Base-by-base conservation (phyloP, 2,797 vertebrate genomes). In the Hafferia zeledoni region DNA sequence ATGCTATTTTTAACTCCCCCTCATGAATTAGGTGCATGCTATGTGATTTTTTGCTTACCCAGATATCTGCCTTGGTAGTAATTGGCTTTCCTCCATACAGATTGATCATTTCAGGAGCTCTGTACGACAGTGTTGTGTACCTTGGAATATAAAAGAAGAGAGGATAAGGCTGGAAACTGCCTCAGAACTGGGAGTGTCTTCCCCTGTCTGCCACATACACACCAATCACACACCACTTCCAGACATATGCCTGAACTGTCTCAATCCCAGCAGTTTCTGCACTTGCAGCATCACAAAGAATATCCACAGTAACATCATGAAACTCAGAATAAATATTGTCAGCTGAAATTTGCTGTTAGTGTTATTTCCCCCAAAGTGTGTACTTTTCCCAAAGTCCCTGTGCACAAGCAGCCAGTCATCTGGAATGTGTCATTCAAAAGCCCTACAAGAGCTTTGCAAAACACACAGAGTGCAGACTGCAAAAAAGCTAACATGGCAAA, bases 101-200 rank as follows among this genome's bases (percentile, higher is more conserved):
- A 97, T 99, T 99, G 93, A 99, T 99, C 99, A 99, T 99, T 98
- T 99, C 99, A 7, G 99, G 99, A 41, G 99, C 99, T 92, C 99
- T 99, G 97, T 99, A 99, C 2, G 99, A 99, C 22, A 99, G 98
- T 6, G 99, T 99, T 2, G 99, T 99, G 97, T 99, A 99, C 97
- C 99, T 99, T 65, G 96, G 17, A 96, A 47, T 7, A 94, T 30
- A 46, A 94, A 95, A 53, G 6, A 25, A 33, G 92, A 90, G 64
- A 70, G 33, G 50, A 80, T 27, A 24, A 0, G 78, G 23, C 41
- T 72, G 63, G 87, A 70, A 57, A 53, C 5, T 2, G 9, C 11
- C 55, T 55, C n/a, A 10, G 10, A 75, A 85, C 25, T 9, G 8
- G 27, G 79, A 60, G 35, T 33, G 30, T 78, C 70, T 25, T 59